These are phyloP conservation scores for Achroia grisella DNA, from an alignment of 1,140 invertebrate species.

Conservation along the genomic window DNA sequence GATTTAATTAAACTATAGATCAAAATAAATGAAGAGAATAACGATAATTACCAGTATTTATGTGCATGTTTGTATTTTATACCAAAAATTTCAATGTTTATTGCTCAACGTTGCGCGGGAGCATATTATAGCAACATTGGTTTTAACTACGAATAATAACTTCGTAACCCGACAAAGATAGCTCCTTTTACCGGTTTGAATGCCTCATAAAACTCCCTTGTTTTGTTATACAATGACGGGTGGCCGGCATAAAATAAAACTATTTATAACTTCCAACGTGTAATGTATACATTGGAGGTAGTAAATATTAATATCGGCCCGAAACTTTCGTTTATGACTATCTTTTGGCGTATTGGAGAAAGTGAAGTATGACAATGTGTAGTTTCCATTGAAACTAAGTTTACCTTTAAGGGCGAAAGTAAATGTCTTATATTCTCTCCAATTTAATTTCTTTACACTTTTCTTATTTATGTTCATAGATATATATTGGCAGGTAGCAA, in stretches of 20 bases:
- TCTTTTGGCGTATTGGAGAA: slow-evolving; percentile 19
- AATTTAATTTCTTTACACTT: no score
- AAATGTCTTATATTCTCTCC: slow-evolving; percentile 7
- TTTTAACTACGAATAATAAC: slow-evolving; percentile 20
- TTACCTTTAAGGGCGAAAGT: slow-evolving; percentile 26
- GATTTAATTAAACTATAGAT: no score
- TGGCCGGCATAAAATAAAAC: slow-evolving; percentile 52
- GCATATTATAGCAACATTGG: slow-evolving; percentile 11
- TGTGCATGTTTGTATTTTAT: slow-evolving; percentile 1
- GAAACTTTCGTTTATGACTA: slow-evolving; percentile 42
- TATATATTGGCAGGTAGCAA: no score
- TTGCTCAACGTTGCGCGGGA: slow-evolving; percentile 5
- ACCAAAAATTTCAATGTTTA: slow-evolving; percentile 14
- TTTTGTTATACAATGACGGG: slow-evolving; percentile 51
- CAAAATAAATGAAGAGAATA: no score
- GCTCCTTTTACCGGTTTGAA: slow-evolving; percentile 20
- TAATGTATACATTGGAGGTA: slow-evolving; percentile 49
- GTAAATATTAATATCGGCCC: slow-evolving; percentile 63
- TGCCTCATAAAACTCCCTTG: slow-evolving; percentile 42
- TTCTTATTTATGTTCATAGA: no score
- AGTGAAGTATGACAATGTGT: slow-evolving; percentile 31
- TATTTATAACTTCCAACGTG: slow-evolving; percentile 55
- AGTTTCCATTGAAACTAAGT: slow-evolving; percentile 32
- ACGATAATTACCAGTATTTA: no score
- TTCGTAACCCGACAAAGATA: slow-evolving; percentile 34